Evolutionary conservation across 1,140 invertebrate genomes (phyloP).

Genomic region (Caenorhabditis elegans): WBcel235 BX284604.4:1431501-1432000

Average conservation of each 20-base stretch:
- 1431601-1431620: constrained; percentile 94
- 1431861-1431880: constrained; percentile 1
- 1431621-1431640: constrained; percentile 88
- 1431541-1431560: constrained; percentile 5
- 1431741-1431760: constrained; percentile 92
- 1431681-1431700: constrained; percentile 86
- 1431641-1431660: constrained; percentile 83
- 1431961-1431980: too few relatives aligned
- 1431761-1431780: constrained; percentile 95
- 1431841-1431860: constrained; percentile 48
- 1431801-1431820: constrained; percentile 92
- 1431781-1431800: constrained; percentile 79
- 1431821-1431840: constrained; percentile 79
- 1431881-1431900: too few relatives aligned
- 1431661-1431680: constrained; percentile 80
- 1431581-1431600: constrained; percentile 62
- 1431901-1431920: too few relatives aligned
- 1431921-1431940: too few relatives aligned
- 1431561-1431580: not conserved
- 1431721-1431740: constrained; percentile 85
- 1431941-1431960: too few relatives aligned
- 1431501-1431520: constrained; percentile 92
- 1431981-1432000: too few relatives aligned
- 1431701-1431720: constrained; percentile 73
- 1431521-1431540: constrained; percentile 75